Percentiles rank a stretch among this genome's conserved stretches.
Conservation (phyloP, 2,113 vertebrate genomes). For the Clarias gariepinus region DNA sequence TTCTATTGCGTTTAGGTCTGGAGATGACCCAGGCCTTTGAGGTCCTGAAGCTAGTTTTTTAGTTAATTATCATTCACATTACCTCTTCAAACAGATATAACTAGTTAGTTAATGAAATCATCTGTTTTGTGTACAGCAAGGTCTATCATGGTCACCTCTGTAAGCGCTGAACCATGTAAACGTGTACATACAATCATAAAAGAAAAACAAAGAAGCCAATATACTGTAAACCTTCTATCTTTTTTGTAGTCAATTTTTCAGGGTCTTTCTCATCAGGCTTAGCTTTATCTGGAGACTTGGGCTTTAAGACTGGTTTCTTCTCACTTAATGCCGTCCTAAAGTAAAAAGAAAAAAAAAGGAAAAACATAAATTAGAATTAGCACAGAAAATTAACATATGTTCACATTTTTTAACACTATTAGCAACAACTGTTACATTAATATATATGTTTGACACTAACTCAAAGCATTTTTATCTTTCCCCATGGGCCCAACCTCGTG, state of each 20-base stretch:
- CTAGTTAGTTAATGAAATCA: too few species aligned
- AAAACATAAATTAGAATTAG: background rate
- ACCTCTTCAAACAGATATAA: too few species aligned
- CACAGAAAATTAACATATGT: background rate
- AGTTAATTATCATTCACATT: too few species aligned
- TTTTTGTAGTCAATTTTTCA: constrained; percentile 95
- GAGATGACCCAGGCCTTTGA: too few species aligned
- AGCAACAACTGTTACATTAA: background rate
- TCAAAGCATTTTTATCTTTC: background rate
- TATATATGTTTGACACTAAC: background rate
- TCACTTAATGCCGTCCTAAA: constrained; percentile 91
- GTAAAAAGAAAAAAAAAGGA: constrained; percentile 31
- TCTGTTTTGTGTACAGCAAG: too few species aligned
- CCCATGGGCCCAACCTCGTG: background rate
- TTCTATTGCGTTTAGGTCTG: too few species aligned
- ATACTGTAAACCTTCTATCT: constrained; percentile 87
- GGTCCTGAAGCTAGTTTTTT: too few species aligned
- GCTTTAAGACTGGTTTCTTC: constrained; percentile 92
- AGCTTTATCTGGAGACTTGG: constrained; percentile 94
- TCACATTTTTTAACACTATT: background rate
- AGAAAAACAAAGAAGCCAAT: background rate
- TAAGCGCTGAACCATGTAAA: background rate
- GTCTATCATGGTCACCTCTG: too few species aligned
- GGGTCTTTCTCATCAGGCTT: constrained; percentile 94
- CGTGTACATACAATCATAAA: background rate